A percentile compares a stretch with the other conserved stretches of the same genome.
Conservation (phyloP, 2,888 invertebrate species). For the Cheilosia scutellata region DNA sequence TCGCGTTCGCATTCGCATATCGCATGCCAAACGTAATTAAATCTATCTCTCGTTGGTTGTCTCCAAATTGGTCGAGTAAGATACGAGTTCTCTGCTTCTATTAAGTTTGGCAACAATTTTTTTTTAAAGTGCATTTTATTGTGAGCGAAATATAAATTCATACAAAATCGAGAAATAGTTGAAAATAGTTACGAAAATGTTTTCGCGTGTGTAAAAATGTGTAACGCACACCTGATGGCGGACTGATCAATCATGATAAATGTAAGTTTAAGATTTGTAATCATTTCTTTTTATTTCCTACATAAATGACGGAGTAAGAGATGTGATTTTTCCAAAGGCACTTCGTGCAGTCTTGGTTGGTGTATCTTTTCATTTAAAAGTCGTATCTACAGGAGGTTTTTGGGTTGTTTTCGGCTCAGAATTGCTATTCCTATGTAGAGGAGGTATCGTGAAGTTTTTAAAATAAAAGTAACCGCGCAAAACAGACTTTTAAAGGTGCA, state of each 20-base stretch:
- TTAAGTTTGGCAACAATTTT: slow-evolving; percentile 53
- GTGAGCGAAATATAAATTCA: slow-evolving; percentile 17
- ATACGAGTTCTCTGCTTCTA: slow-evolving; percentile 50
- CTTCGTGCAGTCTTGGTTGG: too few species aligned
- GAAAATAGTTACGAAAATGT: slow-evolving; percentile 17
- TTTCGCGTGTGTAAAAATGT: slow-evolving; percentile 50
- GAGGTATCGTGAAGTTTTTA: too few species aligned
- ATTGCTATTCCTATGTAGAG: too few species aligned
- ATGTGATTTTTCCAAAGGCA: too few species aligned
- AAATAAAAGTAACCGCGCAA: too few species aligned
- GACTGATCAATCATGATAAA: slow-evolving; percentile 71
- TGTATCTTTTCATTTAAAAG: too few species aligned
- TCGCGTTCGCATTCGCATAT: slow-evolving; percentile 14
- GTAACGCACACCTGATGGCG: slow-evolving; percentile 51
- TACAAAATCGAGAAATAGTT: not conserved
- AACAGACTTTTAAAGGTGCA: too few species aligned
- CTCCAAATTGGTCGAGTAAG: slow-evolving; percentile 58
- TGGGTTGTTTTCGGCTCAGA: too few species aligned
- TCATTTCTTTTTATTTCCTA: too few species aligned
- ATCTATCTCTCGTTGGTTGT: slow-evolving; percentile 25
- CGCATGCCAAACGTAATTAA: slow-evolving; percentile 63
- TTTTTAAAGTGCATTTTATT: slow-evolving; percentile 48
- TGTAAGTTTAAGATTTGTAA: slow-evolving; percentile 50
- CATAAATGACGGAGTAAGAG: too few species aligned
- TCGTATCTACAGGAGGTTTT: too few species aligned